Base-by-base conservation (phyloP, 2,888 invertebrate species). In the Eristalis tenax region DNA sequence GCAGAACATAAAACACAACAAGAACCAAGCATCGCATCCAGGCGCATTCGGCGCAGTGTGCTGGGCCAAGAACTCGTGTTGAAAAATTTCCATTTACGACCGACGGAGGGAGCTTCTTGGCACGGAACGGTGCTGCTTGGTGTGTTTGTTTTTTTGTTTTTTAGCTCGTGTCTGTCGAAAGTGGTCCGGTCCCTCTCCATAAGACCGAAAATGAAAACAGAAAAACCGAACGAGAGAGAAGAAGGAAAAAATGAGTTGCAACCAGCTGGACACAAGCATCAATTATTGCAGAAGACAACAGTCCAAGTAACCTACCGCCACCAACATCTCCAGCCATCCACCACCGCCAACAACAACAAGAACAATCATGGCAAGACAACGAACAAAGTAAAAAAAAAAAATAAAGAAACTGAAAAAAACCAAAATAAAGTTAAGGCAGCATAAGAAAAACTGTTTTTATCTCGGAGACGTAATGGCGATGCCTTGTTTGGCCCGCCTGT, bases 211-310 rank as follows among this genome's bases (percentile, higher is more conserved):
- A 86, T 22, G 70, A 86, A 86, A 86, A 82, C 50, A 85, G 38
- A 43, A 66, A 56, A 18, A 32, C 50, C 38, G 15, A 64, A 26
- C 43, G 57, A 75, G 71, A 26, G 11, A 26, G 32, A 65, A 66
- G 65, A 22, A 35, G 64, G 57, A 64, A 15, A 68, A 73, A 74
- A 65, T n/a, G 70, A 63, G 70, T 66, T 74, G 35, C 86, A 86
- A 66, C 86, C 86, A 86, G 86, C 86, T 86, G 86, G 83, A 79
- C 83, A 78, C 78, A 83, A 78, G 83, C 86, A 86, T 86, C 83
- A 86, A 86, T 86, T 86, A 86, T 86, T 78, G 71, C 74, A 82
- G 83, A 86, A 65, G 78, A 86, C 86, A 86, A 83, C 78, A 74
- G 65, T 50, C 50, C 50, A 8, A 50, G 18, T 18, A 38, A 38